Evolutionary conservation across 1,140 invertebrate genomes (phyloP), one percentile per base, ranked within the genome.

Genomic region (Solenopsis fugax): DNA sequence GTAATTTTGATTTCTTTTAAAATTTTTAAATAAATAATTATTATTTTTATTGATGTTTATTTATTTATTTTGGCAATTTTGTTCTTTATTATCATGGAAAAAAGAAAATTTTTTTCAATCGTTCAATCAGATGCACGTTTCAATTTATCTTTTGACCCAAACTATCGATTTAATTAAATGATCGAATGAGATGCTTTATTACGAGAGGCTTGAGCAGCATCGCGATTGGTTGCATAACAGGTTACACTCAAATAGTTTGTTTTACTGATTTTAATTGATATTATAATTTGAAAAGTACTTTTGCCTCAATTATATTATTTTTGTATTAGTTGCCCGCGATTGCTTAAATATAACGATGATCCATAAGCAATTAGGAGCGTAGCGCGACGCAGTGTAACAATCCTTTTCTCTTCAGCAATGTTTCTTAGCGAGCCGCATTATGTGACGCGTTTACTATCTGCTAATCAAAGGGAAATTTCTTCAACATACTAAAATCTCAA

Each of bases 351-450:
- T 24, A 54, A 48, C 13, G 24, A 82, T 73, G 24, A 82, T 58
- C 18, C n/a, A 18, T 58, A 69, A 56, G 34, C 34, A 69, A 81
- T 82, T 58, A 72, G 86, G 56, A 56, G 87, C 69, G 87, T 88
- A 87, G 87, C 87, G 72, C 75, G 85, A 88, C 77, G 75, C 85
- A 86, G 85, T 87, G 87, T 87, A 88, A 88, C 85, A 73, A 64
- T 41, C 37, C 13, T 58, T 6, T 88, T 37, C 12, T 50, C 62
- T 67, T 71, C 24, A 37, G 0, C 10, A 75, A 72, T 65, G 18
- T 58, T 29, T 34, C 52, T 72, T 24, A 37, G 16, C 37, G 4
- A 24, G 10, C 29, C 13, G 16, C 13, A 41, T 64, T 37, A 87
- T 45, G 50, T 50, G 21, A 58, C 72, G 24, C 34, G 29, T 60